Base-by-base conservation (phyloP, 2,888 invertebrate species). In the Andrena flavipes region DNA sequence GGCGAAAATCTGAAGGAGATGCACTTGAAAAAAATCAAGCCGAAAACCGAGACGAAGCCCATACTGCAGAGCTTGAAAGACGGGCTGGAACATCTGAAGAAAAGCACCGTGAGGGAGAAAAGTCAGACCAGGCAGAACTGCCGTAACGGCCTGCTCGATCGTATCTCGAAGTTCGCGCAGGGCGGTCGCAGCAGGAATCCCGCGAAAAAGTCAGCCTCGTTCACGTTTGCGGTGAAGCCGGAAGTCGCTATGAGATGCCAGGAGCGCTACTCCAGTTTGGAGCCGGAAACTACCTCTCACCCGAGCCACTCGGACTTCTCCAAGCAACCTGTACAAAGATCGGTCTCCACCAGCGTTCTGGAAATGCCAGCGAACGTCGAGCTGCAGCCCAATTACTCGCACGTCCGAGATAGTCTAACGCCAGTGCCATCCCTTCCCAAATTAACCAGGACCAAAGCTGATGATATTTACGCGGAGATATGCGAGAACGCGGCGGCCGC, bases 161-260 rank as follows among this genome's bases (percentile, higher is more conserved):
- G 91, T 69, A 93, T 94, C 71, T 88, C 92, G 29, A 94, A 92
- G 82, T 80, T 94, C 2, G 91, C 93, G 8, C 92, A 93, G 10
- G 91, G 91, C 5, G 89, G 88, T n/a, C 91, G 92, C 7, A 89
- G 89, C 65, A 90, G 93, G 51, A 93, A 93, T 73, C 93, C 93
- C 0, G 94, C 93, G 48, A 94, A 93, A 74, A 94, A 94, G 80
- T 94, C 94, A 0, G 94, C 94, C 0, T 94, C 94, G n/a, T 94
- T 94, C 76, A 94, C 94, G 29, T 94, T 93, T 75, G 93, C 93
- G 3, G 89, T 92, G 10, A 88, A 93, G 72, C 93, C 93, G 42
- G 93, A 93, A 84, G 82, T 93, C 23, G 91, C 92, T 49, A 93
- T 93, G 88, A 90, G 89, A 54, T 91, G 92, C 16, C 91, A 92